Evolutionary conservation across 2,113 vertebrate species (phyloP).

Genomic region (Aythya baeri): DNA sequence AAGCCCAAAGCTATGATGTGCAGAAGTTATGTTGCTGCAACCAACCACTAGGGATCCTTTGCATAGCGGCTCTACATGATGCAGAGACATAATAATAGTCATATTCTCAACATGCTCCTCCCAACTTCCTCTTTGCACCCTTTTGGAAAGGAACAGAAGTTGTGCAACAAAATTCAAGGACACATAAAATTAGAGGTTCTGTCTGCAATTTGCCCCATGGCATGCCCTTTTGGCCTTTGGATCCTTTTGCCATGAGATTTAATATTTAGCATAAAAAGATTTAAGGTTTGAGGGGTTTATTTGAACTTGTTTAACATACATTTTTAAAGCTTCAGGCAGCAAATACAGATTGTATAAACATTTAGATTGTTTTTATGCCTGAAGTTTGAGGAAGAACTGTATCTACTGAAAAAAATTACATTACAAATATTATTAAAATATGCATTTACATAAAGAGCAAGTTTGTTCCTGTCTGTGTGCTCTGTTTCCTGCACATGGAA

Average conservation of each 20-base stretch:
- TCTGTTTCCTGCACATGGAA: slow-evolving; percentile 29
- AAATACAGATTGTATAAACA: slow-evolving; percentile 28
- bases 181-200: slow-evolving; percentile 19
- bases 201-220: neutral
- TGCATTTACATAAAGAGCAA: slow-evolving; percentile 43
- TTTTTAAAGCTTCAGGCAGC: slow-evolving; percentile 51
- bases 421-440: slow-evolving; percentile 50
- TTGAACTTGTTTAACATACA: slow-evolving; percentile 24
- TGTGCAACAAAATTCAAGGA: slow-evolving; percentile 17
- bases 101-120: neutral
- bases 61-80: neutral
- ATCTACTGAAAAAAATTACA: neutral
- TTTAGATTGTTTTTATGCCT: slow-evolving; percentile 25
- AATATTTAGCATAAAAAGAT: slow-evolving; percentile 32
- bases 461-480: slow-evolving; percentile 49
- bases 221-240: slow-evolving; percentile 1
- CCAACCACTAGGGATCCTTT: neutral
- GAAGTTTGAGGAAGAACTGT: slow-evolving; percentile 53
- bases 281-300: neutral
- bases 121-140: neutral
- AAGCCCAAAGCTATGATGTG: neutral
- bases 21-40: neutral
- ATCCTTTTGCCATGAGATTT: neutral
- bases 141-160: slow-evolving; percentile 20
- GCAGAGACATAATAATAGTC: neutral